Percentiles rank a stretch among this genome's conserved stretches.
Evolutionary conservation across 2,113 vertebrate genomes (phyloP).

Genomic region (Stigmatopora argus): DNA sequence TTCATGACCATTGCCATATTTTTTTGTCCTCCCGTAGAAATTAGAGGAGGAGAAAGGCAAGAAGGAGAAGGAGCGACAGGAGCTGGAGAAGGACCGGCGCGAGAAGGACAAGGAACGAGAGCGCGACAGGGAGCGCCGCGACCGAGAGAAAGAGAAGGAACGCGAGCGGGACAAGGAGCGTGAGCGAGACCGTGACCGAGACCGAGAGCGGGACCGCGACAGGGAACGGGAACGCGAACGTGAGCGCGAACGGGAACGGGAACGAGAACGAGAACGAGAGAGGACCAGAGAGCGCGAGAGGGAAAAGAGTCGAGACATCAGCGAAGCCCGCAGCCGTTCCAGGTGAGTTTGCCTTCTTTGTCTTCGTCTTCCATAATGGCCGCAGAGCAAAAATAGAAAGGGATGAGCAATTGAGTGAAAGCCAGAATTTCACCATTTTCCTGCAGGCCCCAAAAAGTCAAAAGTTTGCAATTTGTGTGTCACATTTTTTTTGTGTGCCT

Average conservation of each 20-base stretch:
- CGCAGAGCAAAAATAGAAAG: too few relatives aligned
- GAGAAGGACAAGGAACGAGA: slow-evolving; percentile 95
- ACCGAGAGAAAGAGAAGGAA: slow-evolving; percentile 70
- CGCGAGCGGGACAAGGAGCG: slow-evolving; percentile 81
- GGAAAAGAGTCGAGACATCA: slow-evolving; percentile 85
- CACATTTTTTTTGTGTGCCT: too few relatives aligned
- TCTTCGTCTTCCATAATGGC: too few relatives aligned
- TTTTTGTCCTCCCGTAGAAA: slow-evolving; percentile 81
- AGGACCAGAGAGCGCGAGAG: slow-evolving; percentile 73
- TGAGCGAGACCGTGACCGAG: slow-evolving; percentile 79
- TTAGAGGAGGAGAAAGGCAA: slow-evolving; percentile 98
- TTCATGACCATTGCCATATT: background rate
- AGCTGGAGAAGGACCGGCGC: slow-evolving; percentile 88
- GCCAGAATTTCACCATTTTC: too few relatives aligned
- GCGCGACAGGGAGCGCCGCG: slow-evolving; percentile 85
- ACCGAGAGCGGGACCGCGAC: slow-evolving; percentile 79
- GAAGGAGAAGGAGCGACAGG: slow-evolving; percentile 95
- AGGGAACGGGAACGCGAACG: slow-evolving; percentile 77
- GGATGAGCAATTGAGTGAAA: too few relatives aligned
- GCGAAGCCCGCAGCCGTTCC: slow-evolving; percentile 87
- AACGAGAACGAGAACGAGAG: slow-evolving; percentile 64
- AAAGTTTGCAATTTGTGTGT: too few relatives aligned
- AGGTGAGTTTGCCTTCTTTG: slow-evolving; percentile 66
- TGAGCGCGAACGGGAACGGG: slow-evolving; percentile 80
- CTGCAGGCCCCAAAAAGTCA: too few relatives aligned